These are phyloP conservation scores for Pseudochirops cupreus DNA, from an alignment of 2,797 vertebrate genomes.

Conservation along the genomic window DNA sequence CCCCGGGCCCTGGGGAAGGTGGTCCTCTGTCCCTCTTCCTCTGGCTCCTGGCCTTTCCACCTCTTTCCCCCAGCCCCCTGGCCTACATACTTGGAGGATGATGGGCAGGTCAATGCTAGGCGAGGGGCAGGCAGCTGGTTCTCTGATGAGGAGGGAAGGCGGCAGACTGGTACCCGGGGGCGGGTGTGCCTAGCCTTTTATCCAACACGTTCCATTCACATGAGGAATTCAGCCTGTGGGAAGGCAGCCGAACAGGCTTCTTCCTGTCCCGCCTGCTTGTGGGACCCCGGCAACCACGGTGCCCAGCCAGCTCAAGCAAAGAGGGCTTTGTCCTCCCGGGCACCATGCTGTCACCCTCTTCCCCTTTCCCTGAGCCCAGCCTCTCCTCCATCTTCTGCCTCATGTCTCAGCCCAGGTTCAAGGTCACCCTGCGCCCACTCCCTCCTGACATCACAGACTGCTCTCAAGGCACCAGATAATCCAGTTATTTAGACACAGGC, in stretches of 20 bases:
- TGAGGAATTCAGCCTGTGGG: constrained; percentile 75
- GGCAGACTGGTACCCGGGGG: constrained; percentile 23
- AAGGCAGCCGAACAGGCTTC: constrained; percentile 28
- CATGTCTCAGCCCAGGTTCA: constrained; percentile 6
- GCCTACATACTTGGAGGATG: constrained; percentile 31
- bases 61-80: neutral
- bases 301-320: neutral
- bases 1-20: neutral
- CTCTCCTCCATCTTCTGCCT: neutral
- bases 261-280: constrained; percentile 20
- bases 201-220: constrained; percentile 64
- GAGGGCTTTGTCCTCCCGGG: constrained; percentile 18
- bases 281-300: constrained; percentile 27
- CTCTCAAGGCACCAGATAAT: neutral
- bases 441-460: constrained; percentile 23
- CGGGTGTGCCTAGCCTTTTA: constrained; percentile 55
- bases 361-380: neutral
- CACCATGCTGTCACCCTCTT: neutral
- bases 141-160: neutral
- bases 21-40: neutral
- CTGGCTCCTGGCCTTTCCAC: neutral
- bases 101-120: neutral
- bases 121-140: neutral
- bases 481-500: neutral
- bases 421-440: neutral